A percentile compares a stretch with the other conserved stretches of the same genome.
Conservation (phyloP, 2,797 vertebrate species). For the Cirrhinus molitorella region DNA sequence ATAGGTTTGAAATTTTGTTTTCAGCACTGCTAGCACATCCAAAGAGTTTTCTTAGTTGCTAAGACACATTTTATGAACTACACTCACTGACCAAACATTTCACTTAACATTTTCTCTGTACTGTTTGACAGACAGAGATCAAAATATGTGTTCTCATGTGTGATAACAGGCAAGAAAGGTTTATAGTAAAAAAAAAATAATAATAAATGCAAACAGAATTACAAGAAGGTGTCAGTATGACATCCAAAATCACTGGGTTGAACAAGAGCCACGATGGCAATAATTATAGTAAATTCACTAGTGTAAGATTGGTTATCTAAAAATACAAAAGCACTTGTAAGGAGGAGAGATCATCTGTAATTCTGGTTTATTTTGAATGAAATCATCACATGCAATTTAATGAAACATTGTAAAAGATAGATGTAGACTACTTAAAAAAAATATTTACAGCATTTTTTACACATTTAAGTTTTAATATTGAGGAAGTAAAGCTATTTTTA, state of each 20-base stretch:
- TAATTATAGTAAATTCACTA: not conserved
- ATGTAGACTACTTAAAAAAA: not conserved
- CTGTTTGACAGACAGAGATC: no score
- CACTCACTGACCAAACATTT: no score
- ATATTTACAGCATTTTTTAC: not conserved
- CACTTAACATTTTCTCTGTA: no score
- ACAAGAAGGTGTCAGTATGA: not conserved
- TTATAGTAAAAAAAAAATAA: no score
- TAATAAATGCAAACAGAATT: not conserved
- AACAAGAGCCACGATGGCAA: not conserved
- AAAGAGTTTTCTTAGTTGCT: no score
- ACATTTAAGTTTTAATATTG: not conserved
- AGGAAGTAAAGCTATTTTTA: not conserved
- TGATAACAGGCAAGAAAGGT: not conserved
- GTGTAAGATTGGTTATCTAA: not conserved
- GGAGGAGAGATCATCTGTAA: not conserved
- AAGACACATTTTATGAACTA: no score
- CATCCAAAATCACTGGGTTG: not conserved
- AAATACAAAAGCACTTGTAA: not conserved
- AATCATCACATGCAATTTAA: not conserved
- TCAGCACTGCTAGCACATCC: no score
- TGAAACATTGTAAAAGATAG: not conserved
- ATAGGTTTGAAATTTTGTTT: no score
- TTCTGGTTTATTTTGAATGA: not conserved
- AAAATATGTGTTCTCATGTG: no score